Percentiles rank a stretch among this genome's conserved stretches.
These are phyloP conservation scores for Phalacrocorax carbo DNA, from an alignment of 2,113 vertebrate genomes.

Conservation along the genomic window DNA sequence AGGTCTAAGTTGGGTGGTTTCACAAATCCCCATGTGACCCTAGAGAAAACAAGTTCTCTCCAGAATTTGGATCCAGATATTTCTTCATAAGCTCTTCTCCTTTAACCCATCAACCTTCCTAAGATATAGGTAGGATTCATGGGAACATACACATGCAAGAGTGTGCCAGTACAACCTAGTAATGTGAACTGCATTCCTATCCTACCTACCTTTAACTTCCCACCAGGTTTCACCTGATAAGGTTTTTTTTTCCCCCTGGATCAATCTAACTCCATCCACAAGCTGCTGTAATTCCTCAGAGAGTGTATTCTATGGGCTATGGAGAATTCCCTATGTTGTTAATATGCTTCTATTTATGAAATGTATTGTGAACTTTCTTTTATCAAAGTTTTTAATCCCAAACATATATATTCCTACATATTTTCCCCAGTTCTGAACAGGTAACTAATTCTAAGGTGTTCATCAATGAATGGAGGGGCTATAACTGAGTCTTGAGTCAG, in stretches of 20 bases:
- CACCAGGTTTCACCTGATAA: not conserved
- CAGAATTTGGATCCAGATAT: not conserved
- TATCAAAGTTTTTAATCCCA: not conserved
- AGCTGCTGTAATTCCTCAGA: not conserved
- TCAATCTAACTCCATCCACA: not conserved
- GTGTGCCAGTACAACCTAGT: not conserved
- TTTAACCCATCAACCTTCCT: not conserved
- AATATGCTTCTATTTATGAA: not conserved
- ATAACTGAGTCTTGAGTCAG: not conserved
- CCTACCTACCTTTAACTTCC: not conserved
- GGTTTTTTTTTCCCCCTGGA: not conserved
- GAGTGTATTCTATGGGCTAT: not conserved
- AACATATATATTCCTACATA: not conserved
- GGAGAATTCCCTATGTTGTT: not conserved
- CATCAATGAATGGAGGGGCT: not conserved
- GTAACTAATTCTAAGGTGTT: not conserved
- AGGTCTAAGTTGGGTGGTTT: not conserved
- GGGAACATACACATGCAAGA: not conserved
- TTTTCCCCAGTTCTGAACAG: not conserved
- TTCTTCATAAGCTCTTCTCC: not conserved
- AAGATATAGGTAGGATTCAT: not conserved
- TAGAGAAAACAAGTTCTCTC: not conserved
- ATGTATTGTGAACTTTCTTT: not conserved
- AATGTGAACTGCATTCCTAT: not conserved
- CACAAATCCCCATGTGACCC: not conserved